Evolutionary conservation across 1,140 invertebrate genomes (phyloP).

Genomic region (Brachionus asplanchnoidis): DNA sequence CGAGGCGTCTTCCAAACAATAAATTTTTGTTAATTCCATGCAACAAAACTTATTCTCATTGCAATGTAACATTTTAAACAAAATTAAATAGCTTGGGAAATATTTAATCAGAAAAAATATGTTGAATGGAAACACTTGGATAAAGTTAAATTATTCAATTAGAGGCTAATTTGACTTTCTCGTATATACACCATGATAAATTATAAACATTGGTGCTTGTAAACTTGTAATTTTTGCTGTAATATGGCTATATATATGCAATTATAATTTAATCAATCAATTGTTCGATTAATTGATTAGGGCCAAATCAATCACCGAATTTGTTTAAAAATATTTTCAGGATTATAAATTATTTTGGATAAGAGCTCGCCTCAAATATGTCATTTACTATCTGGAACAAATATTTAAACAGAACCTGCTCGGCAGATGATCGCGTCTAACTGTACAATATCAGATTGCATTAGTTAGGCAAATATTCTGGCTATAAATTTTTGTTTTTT

Average conservation of each 20-base stretch:
- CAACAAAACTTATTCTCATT: background rate
- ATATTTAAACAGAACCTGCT: slow-evolving; percentile 24
- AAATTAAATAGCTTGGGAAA: background rate
- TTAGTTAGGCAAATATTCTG: slow-evolving; percentile 20
- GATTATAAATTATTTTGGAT: background rate
- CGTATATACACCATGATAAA: slow-evolving; percentile 32
- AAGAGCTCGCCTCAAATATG: background rate
- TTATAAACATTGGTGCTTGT: background rate
- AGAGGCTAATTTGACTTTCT: slow-evolving; percentile 15
- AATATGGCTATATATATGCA: background rate
- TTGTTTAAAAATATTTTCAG: background rate
- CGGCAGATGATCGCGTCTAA: background rate
- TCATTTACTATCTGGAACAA: slow-evolving; percentile 25
- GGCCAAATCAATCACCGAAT: slow-evolving; percentile 1
- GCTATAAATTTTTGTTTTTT: background rate
- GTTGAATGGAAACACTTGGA: slow-evolving; percentile 8
- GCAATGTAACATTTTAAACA: background rate
- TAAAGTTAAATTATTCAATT: background rate
- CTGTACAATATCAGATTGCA: slow-evolving; percentile 35
- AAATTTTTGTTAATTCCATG: slow-evolving; percentile 1
- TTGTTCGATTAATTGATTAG: slow-evolving; percentile 35
- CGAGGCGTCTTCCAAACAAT: background rate
- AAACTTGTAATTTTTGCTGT: background rate
- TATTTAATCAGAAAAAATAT: slow-evolving; percentile 11
- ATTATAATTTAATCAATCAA: slow-evolving; percentile 32